Evolutionary conservation across 1,140 invertebrate genomes (phyloP), one percentile per base, ranked within the genome.

Genomic region (Linepithema humile): DNA sequence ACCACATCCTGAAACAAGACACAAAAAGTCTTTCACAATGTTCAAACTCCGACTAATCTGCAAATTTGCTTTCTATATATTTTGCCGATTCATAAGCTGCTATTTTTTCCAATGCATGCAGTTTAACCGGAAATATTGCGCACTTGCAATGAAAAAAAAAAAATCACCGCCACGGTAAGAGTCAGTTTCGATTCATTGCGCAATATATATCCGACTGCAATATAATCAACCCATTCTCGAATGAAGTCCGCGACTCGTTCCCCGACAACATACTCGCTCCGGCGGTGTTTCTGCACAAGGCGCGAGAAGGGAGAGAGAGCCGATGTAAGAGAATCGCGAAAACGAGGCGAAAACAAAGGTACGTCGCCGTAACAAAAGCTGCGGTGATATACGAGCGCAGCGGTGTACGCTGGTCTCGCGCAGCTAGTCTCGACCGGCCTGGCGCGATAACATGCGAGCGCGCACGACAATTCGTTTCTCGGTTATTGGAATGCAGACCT

Each of bases 1-100:
- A 94, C 84, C 89, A 89, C 93, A 94, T 94, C 82, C 93, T 94
- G 90, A 55, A 94, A 94, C 90, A 92, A 77, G 90, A 90, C 65
- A 23, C 74, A 72, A 80, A 53, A 23, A 29, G 53, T 53, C 20
- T 48, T 26, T n/a, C 50, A 45, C n/a, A n/a, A n/a, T n/a, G 17
- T 35, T 67, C 43, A 26, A 12, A 45, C 23, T 40, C 32, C 50
- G 26, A 0, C 9, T 20, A 26, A 32, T 4, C 17, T 17, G 12
- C 15, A 3, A n/a, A 40, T 69, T 53, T 32, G 23, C 62, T 78
- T 40, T n/a, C 35, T 23, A 32, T 26, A 38, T 67, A 26, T 40
- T 67, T 17, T 17, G 45, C 60, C 38, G 73, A 77, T 20, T 45
- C 59, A 40, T 6, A 32, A 69, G 62, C 17, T 45, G 35, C 26